Conservation (phyloP, 2,113 vertebrate genomes). For the Elanoides forficatus region DNA sequence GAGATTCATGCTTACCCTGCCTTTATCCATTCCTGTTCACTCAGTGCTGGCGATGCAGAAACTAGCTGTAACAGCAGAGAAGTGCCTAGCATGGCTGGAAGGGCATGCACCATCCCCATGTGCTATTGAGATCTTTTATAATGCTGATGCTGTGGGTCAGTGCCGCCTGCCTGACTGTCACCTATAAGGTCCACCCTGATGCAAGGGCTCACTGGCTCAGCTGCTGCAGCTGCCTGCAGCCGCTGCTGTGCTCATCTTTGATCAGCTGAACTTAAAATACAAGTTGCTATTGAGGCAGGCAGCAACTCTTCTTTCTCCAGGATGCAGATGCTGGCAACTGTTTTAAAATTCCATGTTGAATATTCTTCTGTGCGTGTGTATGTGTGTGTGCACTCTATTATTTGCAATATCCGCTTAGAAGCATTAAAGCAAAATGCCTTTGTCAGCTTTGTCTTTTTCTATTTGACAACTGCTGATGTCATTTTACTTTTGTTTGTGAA, state of each 20-base stretch:
- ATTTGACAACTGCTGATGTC: not conserved
- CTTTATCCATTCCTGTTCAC: not conserved
- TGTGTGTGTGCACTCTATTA: not conserved
- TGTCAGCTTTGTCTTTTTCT: not conserved
- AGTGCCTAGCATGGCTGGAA: not conserved
- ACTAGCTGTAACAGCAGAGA: not conserved
- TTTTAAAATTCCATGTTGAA: not conserved
- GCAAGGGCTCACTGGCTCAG: not conserved
- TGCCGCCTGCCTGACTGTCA: not conserved
- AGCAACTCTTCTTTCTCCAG: not conserved
- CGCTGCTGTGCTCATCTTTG: not conserved
- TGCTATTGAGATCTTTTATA: not conserved
- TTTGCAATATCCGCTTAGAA: not conserved
- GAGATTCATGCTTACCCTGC: not conserved
- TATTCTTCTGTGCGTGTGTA: not conserved
- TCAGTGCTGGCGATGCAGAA: not conserved
- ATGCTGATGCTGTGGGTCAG: not conserved
- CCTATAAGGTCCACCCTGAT: not conserved
- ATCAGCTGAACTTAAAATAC: not conserved
- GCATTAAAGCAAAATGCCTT: not conserved
- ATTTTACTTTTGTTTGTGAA: slow-evolving; percentile 6
- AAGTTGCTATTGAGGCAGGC: not conserved
- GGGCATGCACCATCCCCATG: not conserved
- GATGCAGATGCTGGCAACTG: not conserved
- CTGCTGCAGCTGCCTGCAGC: not conserved